A percentile compares a stretch with the other conserved stretches of the same genome.
These are phyloP conservation scores for Diadema setosum DNA, from an alignment of 35 echinoderm and acorn worm genomes.

Conservation along the genomic window DNA sequence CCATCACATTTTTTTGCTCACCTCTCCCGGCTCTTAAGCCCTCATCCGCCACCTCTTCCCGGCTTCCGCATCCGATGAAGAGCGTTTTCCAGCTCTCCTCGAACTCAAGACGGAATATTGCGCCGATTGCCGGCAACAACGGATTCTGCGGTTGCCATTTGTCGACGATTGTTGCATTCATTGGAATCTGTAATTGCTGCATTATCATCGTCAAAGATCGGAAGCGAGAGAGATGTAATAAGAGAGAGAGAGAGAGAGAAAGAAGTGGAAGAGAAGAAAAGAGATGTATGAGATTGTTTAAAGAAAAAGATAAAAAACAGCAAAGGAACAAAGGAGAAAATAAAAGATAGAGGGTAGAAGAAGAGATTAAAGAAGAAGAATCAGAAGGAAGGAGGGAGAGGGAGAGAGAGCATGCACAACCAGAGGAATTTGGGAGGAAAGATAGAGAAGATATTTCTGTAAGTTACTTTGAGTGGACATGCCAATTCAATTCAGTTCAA, in stretches of 20 bases:
- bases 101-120: too few species aligned
- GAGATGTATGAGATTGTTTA: background rate
- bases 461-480: background rate
- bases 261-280: background rate
- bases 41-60: too few species aligned
- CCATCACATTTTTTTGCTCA: too few species aligned
- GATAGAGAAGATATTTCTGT: background rate
- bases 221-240: background rate
- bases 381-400: background rate
- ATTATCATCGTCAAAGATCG: background rate
- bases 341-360: background rate
- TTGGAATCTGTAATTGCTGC: too few species aligned
- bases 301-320: background rate
- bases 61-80: too few species aligned
- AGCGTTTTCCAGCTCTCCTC: too few species aligned
- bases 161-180: too few species aligned
- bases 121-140: too few species aligned
- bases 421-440: background rate
- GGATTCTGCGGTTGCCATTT: too few species aligned
- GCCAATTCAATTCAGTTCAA: too few species aligned
- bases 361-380: background rate
- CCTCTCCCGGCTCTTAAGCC: too few species aligned
- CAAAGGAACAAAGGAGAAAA: background rate
- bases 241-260: background rate
- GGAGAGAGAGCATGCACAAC: background rate